Conservation (phyloP, 2,113 vertebrate genomes). For the Philantomba maxwellii region DNA sequence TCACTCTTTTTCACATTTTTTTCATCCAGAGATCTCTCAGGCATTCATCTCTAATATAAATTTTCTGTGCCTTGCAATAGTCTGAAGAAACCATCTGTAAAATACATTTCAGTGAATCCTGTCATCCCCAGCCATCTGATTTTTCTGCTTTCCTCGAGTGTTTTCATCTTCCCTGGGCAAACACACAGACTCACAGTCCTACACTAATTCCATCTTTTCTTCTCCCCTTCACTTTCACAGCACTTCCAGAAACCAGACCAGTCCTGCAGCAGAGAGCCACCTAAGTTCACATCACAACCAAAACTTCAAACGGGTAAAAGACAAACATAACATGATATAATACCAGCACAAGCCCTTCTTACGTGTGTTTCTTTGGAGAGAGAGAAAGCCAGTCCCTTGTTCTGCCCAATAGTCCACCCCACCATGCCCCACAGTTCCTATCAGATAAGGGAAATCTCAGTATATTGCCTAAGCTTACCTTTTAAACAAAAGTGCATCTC, state of each 20-base stretch:
- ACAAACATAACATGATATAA: not conserved
- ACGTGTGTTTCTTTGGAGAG: not conserved
- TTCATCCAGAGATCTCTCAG: not conserved
- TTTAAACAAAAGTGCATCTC: not conserved
- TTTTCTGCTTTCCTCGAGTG: not conserved
- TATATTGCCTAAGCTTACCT: not conserved
- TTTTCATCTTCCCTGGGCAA: not conserved
- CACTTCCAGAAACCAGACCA: not conserved
- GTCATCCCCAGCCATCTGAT: not conserved
- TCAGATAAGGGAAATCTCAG: not conserved
- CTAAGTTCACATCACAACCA: not conserved
- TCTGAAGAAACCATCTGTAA: not conserved
- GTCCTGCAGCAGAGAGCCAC: not conserved
- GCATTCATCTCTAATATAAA: not conserved
- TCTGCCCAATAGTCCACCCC: not conserved
- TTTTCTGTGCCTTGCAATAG: not conserved
- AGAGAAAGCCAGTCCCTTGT: not conserved
- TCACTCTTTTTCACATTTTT: not conserved
- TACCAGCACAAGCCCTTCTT: not conserved
- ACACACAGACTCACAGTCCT: not conserved
- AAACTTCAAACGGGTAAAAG: not conserved
- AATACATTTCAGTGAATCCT: not conserved
- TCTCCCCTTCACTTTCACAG: not conserved
- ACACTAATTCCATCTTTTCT: not conserved
- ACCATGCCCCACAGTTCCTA: accelerated